Base-by-base conservation (phyloP, 1,140 invertebrate species). In the Drosophila gunungcola region DNA sequence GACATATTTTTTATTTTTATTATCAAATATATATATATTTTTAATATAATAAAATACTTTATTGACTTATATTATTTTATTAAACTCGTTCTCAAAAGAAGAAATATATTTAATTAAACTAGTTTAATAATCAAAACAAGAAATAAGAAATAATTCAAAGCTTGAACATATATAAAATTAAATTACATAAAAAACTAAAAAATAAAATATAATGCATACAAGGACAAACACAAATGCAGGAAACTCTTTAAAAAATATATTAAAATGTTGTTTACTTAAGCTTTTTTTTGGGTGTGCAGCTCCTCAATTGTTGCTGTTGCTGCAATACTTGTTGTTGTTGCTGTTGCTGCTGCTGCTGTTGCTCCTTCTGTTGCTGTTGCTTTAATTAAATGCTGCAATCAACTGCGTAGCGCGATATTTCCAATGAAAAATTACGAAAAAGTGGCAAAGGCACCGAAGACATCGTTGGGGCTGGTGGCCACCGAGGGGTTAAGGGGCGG, bases 361-460 rank as follows among this genome's bases (percentile, higher is more conserved):
- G 64, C 45, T 58, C 57, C 45, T 61, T 58, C 45, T 61, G 63
- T 46, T 79, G 72, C 79, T 88, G 75, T 67, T 83, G 84, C 84
- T 84, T 88, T 88, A 88, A 88, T 88, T 88, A 88, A 88, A 88
- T 88, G 84, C 84, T 84, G 84, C 84, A 89, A 89, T 89, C 84
- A 89, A 89, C 84, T 89, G 84, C 84, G 84, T 90, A 84, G 84
- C 84, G 83, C 84, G 84, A 88, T 88, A 89, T 88, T 88, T 88
- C 84, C 84, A 89, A 84, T 89, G 84, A 89, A 89, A 78, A 80
- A 89, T 86, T 85, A 82, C 82, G 76, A 84, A 81, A 70, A 77
- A 78, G 56, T 81, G 73, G 78, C 79, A 81, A 81, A 76, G 56
- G 80, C 80, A 82, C 42, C 54, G 49, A 63, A 48, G 67, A 29